Evolutionary conservation across 1,140 invertebrate genomes (phyloP).

Genomic region (Zophobas morio): DNA sequence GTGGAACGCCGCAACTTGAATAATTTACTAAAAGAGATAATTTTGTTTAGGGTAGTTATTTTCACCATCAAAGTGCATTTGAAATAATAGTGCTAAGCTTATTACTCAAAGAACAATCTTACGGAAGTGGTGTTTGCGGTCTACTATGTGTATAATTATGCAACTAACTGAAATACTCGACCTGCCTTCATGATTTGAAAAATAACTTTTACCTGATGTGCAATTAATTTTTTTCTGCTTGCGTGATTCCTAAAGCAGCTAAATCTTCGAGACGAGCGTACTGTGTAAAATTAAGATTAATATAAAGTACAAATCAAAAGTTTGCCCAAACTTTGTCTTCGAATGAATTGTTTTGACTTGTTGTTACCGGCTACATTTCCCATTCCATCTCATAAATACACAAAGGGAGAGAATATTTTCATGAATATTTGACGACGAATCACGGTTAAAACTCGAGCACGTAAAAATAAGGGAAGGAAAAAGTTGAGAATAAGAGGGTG

Average conservation of each 20-base stretch:
- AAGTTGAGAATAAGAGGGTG: constrained; percentile 44
- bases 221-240: too few species aligned
- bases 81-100: not conserved
- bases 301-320: constrained; percentile 15
- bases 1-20: constrained; percentile 13
- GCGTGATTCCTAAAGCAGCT: too few species aligned
- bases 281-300: not conserved
- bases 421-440: constrained; percentile 46
- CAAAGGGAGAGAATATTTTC: constrained; percentile 42
- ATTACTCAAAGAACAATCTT: not conserved
- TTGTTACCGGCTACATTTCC: constrained; percentile 19
- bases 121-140: not conserved
- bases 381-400: constrained; percentile 39
- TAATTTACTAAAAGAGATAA: constrained; percentile 12
- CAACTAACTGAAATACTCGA: too few species aligned
- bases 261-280: too few species aligned
- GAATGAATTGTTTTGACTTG: constrained; percentile 36
- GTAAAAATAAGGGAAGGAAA: constrained; percentile 41
- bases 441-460: constrained; percentile 15
- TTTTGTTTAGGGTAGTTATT: constrained; percentile 10
- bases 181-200: too few species aligned
- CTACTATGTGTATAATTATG: not conserved
- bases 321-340: constrained; percentile 9
- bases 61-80: not conserved
- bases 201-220: too few species aligned